Evolutionary conservation across 2,888 invertebrate species (phyloP).

Genomic region (Pseudococcus jackbeardsleyi): DNA sequence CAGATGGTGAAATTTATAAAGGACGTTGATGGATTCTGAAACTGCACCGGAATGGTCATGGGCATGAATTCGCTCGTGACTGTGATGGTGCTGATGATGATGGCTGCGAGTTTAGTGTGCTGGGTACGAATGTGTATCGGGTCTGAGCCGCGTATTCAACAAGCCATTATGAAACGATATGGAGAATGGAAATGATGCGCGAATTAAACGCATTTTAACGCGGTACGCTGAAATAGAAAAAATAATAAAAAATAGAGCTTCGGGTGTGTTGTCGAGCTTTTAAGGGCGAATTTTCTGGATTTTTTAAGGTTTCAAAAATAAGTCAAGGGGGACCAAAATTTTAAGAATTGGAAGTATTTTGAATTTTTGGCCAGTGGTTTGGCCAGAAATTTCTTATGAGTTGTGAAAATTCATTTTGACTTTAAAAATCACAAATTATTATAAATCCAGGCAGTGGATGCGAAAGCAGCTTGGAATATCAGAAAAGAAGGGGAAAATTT

Average conservation of each 20-base stretch:
- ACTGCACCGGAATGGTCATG: slow-evolving; percentile 7
- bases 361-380: not conserved
- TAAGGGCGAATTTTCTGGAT: not conserved
- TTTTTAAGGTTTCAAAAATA: not conserved
- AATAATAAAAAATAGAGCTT: not conserved
- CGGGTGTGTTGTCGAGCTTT: not conserved
- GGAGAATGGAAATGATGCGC: not conserved
- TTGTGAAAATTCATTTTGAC: no score
- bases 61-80: not conserved
- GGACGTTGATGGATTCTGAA: slow-evolving; percentile 31
- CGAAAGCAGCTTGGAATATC: no score
- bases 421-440: no score
- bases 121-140: not conserved
- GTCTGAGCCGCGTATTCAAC: not conserved
- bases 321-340: not conserved
- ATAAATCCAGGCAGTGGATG: no score
- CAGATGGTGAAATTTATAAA: not conserved
- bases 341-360: not conserved
- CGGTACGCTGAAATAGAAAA: not conserved
- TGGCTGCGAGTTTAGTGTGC: not conserved
- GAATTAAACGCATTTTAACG: slow-evolving; percentile 12
- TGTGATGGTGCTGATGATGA: not conserved
- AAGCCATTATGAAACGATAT: not conserved
- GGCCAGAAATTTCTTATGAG: no score
- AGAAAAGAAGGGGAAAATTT: no score